Base-by-base conservation (phyloP, 2,888 invertebrate genomes). In the Aleiodes testaceus region DNA sequence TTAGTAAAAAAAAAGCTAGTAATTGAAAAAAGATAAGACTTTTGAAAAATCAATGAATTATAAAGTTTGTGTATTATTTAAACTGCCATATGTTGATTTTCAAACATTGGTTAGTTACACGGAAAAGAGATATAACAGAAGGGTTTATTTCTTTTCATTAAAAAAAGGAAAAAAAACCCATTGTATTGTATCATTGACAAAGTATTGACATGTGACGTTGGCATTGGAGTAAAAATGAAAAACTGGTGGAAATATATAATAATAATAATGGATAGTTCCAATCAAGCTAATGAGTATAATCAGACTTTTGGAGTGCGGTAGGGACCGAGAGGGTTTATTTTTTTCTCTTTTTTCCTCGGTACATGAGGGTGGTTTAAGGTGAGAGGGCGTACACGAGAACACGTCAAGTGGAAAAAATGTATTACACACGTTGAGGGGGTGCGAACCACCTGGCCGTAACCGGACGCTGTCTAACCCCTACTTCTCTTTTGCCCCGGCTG, bases 221-320 rank as follows among this genome's bases (percentile, higher is more conserved):
- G 36, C 50, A 52, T 42, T 22, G 42, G 52, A n/a, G 30, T 52
- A 16, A 20, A 26, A 36, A 36, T 12, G 42, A 59, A 36, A 36
- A 55, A 30, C 30, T 14, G 30, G 30, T 55, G 55, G 55, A 55
- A 55, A 70, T 14, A 70, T 47, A 59, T 78, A 80, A 80, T 79
- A 79, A 59, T 78, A 80, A 80, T 79, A 79, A 78, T 76, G 77
- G 74, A 77, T 78, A 78, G 80, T 79, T 80, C 78, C 80, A 82
- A 84, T 83, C 79, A 80, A 79, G 74, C 79, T 83, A 83, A 84
- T 82, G 81, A 81, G 79, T 81, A 77, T 80, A 82, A 82, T 82
- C 79, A 78, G 74, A 59, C 59, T 36, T 55, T 61, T 69, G 73
- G 63, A 36, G 63, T 65, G 49, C 59, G 18, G 69, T 45, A 59